Evolutionary conservation across 2,888 invertebrate species (phyloP).

Genomic region (Sphecodes monilicornis): DNA sequence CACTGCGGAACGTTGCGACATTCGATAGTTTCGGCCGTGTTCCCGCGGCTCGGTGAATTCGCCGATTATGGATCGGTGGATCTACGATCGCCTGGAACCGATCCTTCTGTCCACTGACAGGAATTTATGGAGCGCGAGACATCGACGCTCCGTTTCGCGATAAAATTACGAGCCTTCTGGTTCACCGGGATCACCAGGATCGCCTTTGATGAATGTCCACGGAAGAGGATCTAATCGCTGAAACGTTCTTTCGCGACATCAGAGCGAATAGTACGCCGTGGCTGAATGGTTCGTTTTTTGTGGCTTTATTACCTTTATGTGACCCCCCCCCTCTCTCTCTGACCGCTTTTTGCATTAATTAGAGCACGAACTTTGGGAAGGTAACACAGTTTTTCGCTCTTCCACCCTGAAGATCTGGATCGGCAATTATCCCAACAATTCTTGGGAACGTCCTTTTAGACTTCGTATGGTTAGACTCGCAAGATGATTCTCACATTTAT

Average conservation of each 20-base stretch:
- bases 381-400: not conserved
- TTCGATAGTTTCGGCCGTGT: conserved; percentile 40
- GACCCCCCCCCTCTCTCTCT: not conserved
- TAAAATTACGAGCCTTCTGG: conserved; percentile 35
- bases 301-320: not conserved
- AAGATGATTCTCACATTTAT: too few species aligned
- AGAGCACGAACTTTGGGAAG: not conserved
- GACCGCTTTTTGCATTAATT: not conserved
- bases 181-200: conserved; percentile 30
- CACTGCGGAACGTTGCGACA: conserved; percentile 63
- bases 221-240: not conserved
- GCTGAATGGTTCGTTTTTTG: not conserved
- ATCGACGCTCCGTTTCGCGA: conserved; percentile 13
- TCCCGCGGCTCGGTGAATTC: conserved; percentile 48
- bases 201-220: conserved; percentile 23
- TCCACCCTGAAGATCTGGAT: not conserved
- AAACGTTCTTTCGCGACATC: not conserved
- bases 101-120: conserved; percentile 44
- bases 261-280: not conserved
- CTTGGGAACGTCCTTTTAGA: not conserved
- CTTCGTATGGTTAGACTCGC: too few species aligned
- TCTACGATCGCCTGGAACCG: conserved; percentile 23
- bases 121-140: conserved; percentile 58
- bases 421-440: not conserved
- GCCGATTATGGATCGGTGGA: conserved; percentile 45